These are phyloP conservation scores for Haliclona indistincta DNA, from an alignment of 37 sponge, comb jelly and placozoan species.

Conservation along the genomic window DNA sequence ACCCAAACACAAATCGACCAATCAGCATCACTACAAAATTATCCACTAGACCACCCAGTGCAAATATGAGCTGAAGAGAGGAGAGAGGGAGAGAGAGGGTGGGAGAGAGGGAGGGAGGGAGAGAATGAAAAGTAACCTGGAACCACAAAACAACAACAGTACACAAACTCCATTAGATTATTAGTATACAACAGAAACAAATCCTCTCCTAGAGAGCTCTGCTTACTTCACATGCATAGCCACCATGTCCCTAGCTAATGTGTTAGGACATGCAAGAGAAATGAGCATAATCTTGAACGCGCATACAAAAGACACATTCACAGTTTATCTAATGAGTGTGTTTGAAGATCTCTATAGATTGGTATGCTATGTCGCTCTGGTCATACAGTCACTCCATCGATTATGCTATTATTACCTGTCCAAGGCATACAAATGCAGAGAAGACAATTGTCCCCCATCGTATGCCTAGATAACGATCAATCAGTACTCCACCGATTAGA, in stretches of 20 bases:
- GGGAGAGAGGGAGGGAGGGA: no score
- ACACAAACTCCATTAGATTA: not conserved
- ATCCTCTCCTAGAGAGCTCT: no score
- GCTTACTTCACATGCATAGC: no score
- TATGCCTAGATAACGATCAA: slow-evolving; percentile 92
- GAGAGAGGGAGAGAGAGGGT: not conserved
- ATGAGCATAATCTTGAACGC: no score
- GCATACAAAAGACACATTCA: not conserved
- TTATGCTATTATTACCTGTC: slow-evolving; percentile 57
- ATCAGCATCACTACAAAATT: slow-evolving; percentile 76
- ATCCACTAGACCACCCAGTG: slow-evolving; percentile 83
- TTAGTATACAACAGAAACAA: no score
- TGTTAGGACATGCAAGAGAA: no score
- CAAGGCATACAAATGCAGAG: slow-evolving; percentile 65
- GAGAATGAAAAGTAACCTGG: no score
- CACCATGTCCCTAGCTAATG: no score
- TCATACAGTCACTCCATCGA: not conserved
- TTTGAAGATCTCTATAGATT: not conserved
- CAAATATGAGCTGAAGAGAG: slow-evolving; percentile 73
- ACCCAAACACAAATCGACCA: slow-evolving; percentile 98
- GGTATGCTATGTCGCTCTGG: not conserved
- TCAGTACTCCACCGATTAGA: slow-evolving; percentile 88
- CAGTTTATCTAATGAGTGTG: not conserved
- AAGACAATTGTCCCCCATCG: slow-evolving; percentile 84
- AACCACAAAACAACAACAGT: no score